Percentiles rank a stretch among this genome's conserved stretches.
Conservation (phyloP, 2,113 vertebrate genomes). For the Oreochromis niloticus region DNA sequence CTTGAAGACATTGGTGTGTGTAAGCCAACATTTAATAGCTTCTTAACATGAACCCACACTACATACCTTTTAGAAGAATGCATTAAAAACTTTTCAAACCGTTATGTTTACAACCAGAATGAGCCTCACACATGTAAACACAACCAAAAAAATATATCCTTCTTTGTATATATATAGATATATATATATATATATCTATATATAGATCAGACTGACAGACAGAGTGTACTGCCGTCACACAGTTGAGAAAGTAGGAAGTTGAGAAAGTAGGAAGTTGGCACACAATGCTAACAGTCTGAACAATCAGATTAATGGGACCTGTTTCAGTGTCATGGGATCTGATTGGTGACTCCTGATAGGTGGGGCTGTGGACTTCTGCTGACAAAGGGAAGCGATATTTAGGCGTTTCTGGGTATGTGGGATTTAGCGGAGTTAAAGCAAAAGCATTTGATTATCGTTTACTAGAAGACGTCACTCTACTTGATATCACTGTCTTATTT, state of each 20-base stretch:
- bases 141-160: neutral
- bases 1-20: neutral
- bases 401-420: neutral
- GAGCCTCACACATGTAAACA: neutral
- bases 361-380: neutral
- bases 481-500: neutral
- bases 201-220: neutral
- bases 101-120: neutral
- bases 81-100: neutral
- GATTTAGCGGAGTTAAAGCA: neutral
- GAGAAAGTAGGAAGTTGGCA: neutral
- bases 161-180: fast-evolving
- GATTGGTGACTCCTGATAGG: neutral
- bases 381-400: neutral
- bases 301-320: neutral
- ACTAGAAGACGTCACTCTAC: neutral
- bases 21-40: neutral
- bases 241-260: neutral
- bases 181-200: too few species aligned
- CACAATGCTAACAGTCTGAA: neutral
- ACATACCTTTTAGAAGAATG: neutral
- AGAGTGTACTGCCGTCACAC: neutral
- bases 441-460: neutral
- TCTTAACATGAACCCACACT: neutral
- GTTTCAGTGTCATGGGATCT: neutral